Percentiles rank a stretch among this genome's conserved stretches.
These are phyloP conservation scores for Amblyjoppa proteus DNA, from an alignment of 2,888 invertebrate genomes.

Conservation along the genomic window DNA sequence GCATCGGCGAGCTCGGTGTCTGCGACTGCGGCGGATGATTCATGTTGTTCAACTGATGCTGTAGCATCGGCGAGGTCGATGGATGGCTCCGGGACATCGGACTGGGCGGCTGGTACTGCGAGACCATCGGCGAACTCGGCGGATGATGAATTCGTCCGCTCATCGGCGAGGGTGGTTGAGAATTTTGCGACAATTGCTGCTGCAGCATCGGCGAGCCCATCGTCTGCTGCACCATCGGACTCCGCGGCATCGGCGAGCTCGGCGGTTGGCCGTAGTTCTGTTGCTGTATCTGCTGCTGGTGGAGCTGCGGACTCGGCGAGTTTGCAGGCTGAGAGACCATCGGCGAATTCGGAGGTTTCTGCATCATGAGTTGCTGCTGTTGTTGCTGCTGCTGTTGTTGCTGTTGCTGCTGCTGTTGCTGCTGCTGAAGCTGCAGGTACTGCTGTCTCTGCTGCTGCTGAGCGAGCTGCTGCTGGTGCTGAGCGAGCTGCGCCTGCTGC, in stretches of 20 bases:
- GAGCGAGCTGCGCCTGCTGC: slow-evolving; percentile 84
- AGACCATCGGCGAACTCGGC: slow-evolving; percentile 83
- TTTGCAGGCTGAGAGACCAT: slow-evolving; percentile 83
- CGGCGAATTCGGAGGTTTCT: slow-evolving; percentile 84
- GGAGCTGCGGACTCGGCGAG: slow-evolving; percentile 84
- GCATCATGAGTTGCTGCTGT: slow-evolving; percentile 83
- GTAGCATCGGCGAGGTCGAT: slow-evolving; percentile 85
- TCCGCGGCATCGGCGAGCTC: slow-evolving; percentile 85
- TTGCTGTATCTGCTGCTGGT: slow-evolving; percentile 82
- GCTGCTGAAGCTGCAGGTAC: slow-evolving; percentile 73
- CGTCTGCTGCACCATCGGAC: slow-evolving; percentile 83
- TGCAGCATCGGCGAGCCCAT: slow-evolving; percentile 85
- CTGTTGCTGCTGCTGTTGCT: slow-evolving; percentile 77
- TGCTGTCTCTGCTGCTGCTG: slow-evolving; percentile 85
- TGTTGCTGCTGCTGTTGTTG: slow-evolving; percentile 83
- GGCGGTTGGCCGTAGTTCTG: slow-evolving; percentile 85
- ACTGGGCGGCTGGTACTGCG: slow-evolving; percentile 85
- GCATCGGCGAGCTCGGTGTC: slow-evolving; percentile 85
- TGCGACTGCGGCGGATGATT: slow-evolving; percentile 85
- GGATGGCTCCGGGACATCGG: slow-evolving; percentile 82
- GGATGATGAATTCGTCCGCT: slow-evolving; percentile 80
- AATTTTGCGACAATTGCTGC: slow-evolving; percentile 81
- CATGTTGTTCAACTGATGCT: slow-evolving; percentile 83
- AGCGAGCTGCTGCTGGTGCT: slow-evolving; percentile 85
- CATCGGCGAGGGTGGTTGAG: slow-evolving; percentile 85